phyloP scores from a whole-genome alignment of 2,113 vertebrate genomes.

The Vidua chalybeata region DNA sequence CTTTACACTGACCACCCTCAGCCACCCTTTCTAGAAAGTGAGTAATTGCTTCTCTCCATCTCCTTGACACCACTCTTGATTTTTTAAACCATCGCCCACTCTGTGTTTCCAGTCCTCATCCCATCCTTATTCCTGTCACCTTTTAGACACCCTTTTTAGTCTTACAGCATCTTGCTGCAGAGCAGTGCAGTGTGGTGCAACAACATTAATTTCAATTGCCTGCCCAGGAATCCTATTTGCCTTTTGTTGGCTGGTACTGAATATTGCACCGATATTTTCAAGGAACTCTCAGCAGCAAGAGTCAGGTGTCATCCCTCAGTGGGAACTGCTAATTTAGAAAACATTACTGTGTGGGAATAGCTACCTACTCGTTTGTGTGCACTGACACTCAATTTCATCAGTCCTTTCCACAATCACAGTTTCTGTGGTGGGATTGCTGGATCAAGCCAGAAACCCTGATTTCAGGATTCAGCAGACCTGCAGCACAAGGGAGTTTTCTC shows the following conservation, averaged over 20 bases:
- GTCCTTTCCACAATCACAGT: background rate
- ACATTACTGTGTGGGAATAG: background rate
- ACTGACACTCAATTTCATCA: background rate
- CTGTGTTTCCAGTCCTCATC: background rate
- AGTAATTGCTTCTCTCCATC: background rate
- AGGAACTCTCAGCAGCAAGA: background rate
- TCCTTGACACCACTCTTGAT: background rate
- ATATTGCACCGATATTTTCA: background rate
- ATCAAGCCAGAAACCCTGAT: background rate
- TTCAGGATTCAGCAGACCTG: background rate
- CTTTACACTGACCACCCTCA: background rate
- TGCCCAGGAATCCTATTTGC: background rate
- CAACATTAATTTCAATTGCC: background rate
- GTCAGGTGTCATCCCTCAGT: background rate
- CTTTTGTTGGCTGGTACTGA: background rate
- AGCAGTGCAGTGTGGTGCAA: background rate
- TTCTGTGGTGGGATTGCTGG: background rate
- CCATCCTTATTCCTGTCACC: background rate
- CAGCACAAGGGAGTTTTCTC: background rate
- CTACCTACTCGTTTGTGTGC: background rate
- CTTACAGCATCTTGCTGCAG: background rate
- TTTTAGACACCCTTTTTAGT: background rate
- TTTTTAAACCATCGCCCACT: background rate
- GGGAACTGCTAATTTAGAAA: background rate
- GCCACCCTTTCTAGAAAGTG: background rate